Base-by-base conservation (phyloP, 2,888 invertebrate genomes). In the Spisula subtruncata region DNA sequence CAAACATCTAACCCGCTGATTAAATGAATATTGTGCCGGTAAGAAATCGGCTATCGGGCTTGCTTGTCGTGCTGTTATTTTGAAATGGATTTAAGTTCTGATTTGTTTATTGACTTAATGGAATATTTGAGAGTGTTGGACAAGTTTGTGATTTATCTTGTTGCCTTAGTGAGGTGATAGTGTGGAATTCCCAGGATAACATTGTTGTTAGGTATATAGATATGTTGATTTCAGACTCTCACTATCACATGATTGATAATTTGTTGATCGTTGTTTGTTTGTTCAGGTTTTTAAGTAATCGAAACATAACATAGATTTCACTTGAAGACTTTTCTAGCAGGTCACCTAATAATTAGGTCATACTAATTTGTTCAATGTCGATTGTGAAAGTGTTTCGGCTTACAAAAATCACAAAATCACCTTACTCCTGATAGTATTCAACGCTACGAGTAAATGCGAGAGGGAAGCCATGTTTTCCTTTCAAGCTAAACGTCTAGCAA, bases 21-120 rank as follows among this genome's bases (percentile, higher is more conserved):
- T 81, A 85, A 79, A 80, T 56, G 14, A 12, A 79, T 18, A 80
- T 25, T n/a, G 5, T 81, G 10, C 48, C 25, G 51, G 41, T 75
- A 29, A 41, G 48, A 85, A 80, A 85, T 85, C 54, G 56, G 46
- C 75, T 83, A 83, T 86, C 81, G 54, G 60, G 66, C 56, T 60
- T 32, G 48, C n/a, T 51, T 82, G 56, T 56, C 46, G n/a, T 66
- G 79, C 48, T 79, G 12, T 83, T 80, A 83, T 83, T 88, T 75
- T 89, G 46, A 25, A 32, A 60, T 54, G 82, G 75, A 66, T 79
- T 86, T 86, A 75, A 51, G 18, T 79, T 79, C 35, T 54, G 81
- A 83, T 88, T 79, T 88, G 51, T 88, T 82, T 85, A 83, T 89
- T 89, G 81, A 89, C 83, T 80, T 83, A 66, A 83, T 32, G 35